Evolutionary conservation across 2,888 invertebrate species (phyloP).

Genomic region (Drosophila ezoana): DNA sequence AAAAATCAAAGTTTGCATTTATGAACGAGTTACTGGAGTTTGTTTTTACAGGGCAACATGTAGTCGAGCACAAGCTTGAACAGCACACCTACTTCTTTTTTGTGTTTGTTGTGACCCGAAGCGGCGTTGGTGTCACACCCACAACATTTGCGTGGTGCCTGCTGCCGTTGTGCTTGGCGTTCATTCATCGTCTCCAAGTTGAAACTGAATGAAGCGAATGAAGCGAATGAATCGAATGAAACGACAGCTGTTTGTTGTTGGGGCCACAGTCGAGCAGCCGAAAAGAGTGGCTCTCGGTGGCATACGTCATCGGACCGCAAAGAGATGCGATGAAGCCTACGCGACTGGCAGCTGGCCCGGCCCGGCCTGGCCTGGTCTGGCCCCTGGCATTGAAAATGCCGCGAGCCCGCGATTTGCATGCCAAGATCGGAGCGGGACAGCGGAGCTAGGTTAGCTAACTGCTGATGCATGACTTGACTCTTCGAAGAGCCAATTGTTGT

Average conservation of each 20-base stretch:
- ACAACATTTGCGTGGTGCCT: constrained; percentile 61
- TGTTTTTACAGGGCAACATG: constrained; percentile 12
- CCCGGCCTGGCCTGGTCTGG: constrained; percentile 6
- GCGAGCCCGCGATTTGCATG: constrained; percentile 70
- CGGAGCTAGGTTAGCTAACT: constrained; percentile 16
- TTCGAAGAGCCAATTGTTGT: constrained; percentile 62
- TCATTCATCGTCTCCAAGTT: constrained; percentile 66
- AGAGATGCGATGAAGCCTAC: constrained; percentile 61
- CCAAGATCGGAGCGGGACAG: constrained; percentile 44
- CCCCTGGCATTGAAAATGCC: constrained; percentile 66
- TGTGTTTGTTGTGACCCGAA: constrained; percentile 63
- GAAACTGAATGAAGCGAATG: constrained; percentile 64
- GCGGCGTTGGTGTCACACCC: constrained; percentile 77
- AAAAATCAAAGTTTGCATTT: no score
- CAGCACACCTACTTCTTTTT: constrained; percentile 38
- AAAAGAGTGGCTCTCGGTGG: constrained; percentile 56
- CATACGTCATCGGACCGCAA: constrained; percentile 67
- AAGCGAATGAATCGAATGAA: constrained; percentile 50
- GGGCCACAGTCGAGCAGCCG: constrained; percentile 14
- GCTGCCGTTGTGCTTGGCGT: constrained; percentile 26
- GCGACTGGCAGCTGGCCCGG: constrained; percentile 54
- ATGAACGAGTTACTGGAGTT: no score
- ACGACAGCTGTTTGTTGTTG: constrained; percentile 48
- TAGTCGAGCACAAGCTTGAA: not conserved
- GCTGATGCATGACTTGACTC: constrained; percentile 65